Evolutionary conservation across 2,888 invertebrate genomes (phyloP), one percentile per base, ranked within the genome.

Genomic region (Dendrolimus houi): DNA sequence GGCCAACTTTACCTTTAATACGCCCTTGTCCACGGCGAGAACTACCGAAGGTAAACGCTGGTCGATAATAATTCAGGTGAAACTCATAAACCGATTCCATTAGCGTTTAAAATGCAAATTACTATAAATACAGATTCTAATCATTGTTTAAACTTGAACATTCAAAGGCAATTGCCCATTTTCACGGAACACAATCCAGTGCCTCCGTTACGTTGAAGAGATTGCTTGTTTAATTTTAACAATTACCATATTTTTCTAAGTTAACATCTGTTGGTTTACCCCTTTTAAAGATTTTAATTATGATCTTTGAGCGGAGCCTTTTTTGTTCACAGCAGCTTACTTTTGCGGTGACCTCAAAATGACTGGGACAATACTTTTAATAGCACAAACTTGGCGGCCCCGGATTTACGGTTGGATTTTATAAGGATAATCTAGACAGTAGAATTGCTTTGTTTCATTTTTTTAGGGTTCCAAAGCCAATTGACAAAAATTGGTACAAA

Each of bases 51-150:
- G 29, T 29, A 29, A 29, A 29, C 29, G 29, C 6, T 6, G 29
- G 62, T 64, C 57, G 62, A 61, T 60, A 61, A 75, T 73, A 71
- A 67, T 71, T 74, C 66, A 59, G 64, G 63, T 63, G 67, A 59
- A 67, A 63, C 63, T 70, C 71, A 69, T 77, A 74, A 76, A 75
- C 74, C 70, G 76, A 75, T 76, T 72, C 74, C 72, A 78, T 80
- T 81, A 81, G 69, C 79, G 76, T 80, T 79, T 77, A 75, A 75
- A 74, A 74, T 76, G 77, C 77, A 81, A 84, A 83, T 85, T 79
- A 83, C 75, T 79, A 77, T 83, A 83, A 85, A 84, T 85, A 77
- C 67, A 73, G 83, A 84, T 85, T 77, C 71, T 79, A 81, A 85
- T 84, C 83, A 78, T 75, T 81, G 79, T 81, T 78, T 80, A 77